phyloP scores from a whole-genome alignment of 2,113 vertebrate species.

The Pachypanchax playfairii region DNA sequence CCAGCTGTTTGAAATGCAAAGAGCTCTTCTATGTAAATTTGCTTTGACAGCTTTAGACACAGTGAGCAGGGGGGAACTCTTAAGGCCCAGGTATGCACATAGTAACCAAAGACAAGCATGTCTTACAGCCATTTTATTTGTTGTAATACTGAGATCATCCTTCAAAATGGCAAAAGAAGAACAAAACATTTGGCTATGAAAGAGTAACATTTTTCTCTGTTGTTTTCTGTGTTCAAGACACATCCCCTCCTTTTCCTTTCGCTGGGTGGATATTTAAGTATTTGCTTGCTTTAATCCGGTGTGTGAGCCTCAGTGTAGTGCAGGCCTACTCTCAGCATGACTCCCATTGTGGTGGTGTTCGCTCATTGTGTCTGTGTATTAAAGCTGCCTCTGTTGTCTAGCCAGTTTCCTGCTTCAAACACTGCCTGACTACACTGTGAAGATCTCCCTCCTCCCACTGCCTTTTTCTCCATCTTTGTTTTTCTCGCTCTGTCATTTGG shows the following conservation, averaged over 20 bases:
- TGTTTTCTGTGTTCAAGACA: slow-evolving; percentile 41
- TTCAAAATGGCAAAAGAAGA: no score
- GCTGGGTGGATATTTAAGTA: slow-evolving; percentile 69
- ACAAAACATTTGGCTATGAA: no score
- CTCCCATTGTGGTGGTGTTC: slow-evolving; percentile 77
- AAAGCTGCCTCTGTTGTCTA: slow-evolving; percentile 82
- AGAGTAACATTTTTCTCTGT: no score
- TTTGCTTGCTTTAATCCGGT: slow-evolving; percentile 75
- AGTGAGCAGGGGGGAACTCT: slow-evolving; percentile 28
- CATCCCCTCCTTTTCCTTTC: slow-evolving; percentile 65
- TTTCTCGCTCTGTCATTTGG: slow-evolving; percentile 45
- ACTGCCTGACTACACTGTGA: slow-evolving; percentile 70
- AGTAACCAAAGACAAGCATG: no score
- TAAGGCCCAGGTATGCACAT: slow-evolving; percentile 53
- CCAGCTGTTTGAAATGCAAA: slow-evolving; percentile 78
- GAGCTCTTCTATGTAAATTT: slow-evolving; percentile 71
- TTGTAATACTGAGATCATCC: slow-evolving; percentile 44
- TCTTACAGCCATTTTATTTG: no score
- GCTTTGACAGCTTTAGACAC: slow-evolving; percentile 45
- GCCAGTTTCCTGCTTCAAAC: slow-evolving; percentile 82
- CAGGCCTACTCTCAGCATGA: slow-evolving; percentile 75
- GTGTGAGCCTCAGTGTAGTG: slow-evolving; percentile 59
- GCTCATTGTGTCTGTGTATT: slow-evolving; percentile 77
- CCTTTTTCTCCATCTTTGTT: slow-evolving; percentile 17
- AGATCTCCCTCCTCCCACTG: slow-evolving; percentile 67